phyloP scores from a whole-genome alignment of 2,888 invertebrate species.

The Aphodius granarius region DNA sequence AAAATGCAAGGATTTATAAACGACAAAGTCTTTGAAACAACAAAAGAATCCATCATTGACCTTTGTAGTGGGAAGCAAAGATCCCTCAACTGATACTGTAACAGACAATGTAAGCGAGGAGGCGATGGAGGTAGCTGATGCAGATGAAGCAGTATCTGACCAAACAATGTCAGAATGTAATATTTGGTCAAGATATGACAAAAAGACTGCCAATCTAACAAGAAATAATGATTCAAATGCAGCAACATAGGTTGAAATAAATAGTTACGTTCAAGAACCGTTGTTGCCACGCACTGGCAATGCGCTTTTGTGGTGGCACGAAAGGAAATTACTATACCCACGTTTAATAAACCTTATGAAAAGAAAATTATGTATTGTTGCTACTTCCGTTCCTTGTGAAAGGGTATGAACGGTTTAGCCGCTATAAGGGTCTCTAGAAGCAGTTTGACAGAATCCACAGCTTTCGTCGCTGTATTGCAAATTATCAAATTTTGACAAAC shows the following conservation, averaged over 20 bases:
- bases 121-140: not conserved
- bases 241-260: not conserved
- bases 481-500: no score
- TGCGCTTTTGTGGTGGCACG: conserved; percentile 1
- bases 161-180: not conserved
- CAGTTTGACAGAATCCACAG: no score
- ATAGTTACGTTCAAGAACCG: not conserved
- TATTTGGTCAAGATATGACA: conserved; percentile 12
- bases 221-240: not conserved
- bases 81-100: no score
- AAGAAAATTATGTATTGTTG: no score
- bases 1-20: conserved; percentile 21
- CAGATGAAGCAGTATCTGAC: not conserved
- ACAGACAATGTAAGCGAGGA: not conserved
- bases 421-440: no score
- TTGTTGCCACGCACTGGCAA: conserved; percentile 1
- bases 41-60: conserved; percentile 7
- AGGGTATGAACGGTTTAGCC: no score
- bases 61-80: no score
- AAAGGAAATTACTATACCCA: not conserved
- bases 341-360: not conserved
- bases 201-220: not conserved
- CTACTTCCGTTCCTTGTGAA: no score
- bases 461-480: no score
- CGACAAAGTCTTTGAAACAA: conserved; percentile 8